A percentile compares a stretch with the other conserved stretches of the same genome.
These are phyloP conservation scores for Erebia epiphron DNA, from an alignment of 2,888 invertebrate species.

Conservation along the genomic window DNA sequence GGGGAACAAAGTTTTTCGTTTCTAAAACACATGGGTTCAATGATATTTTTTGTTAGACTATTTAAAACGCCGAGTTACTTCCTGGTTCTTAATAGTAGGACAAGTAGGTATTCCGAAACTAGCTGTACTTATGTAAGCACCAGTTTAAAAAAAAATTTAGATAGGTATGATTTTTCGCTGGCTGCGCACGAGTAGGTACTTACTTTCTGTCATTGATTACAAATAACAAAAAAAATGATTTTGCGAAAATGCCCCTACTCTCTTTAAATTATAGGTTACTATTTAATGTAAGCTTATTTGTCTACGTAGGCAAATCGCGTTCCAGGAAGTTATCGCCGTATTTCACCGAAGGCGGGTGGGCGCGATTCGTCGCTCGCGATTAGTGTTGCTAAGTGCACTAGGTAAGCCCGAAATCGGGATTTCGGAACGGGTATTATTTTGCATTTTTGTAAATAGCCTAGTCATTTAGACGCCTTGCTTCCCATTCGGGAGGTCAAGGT, in stretches of 20 bases:
- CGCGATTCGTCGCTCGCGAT: slow-evolving; percentile 31
- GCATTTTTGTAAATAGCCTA: not conserved
- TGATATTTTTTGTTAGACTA: too few relatives aligned
- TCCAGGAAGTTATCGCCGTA: slow-evolving; percentile 36
- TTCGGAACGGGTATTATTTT: not conserved
- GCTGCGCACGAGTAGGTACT: not conserved
- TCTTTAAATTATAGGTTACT: slow-evolving; percentile 19
- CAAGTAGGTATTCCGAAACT: too few relatives aligned
- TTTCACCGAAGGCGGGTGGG: slow-evolving; percentile 36
- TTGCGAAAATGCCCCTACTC: not conserved
- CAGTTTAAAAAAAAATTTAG: too few relatives aligned
- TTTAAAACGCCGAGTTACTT: too few relatives aligned
- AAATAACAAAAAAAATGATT: not conserved
- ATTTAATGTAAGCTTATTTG: slow-evolving; percentile 10
- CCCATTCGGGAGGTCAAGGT: too few relatives aligned
- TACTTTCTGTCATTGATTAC: not conserved
- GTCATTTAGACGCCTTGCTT: too few relatives aligned
- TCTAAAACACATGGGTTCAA: too few relatives aligned
- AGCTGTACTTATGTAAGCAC: too few relatives aligned
- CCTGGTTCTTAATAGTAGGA: too few relatives aligned
- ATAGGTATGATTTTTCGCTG: not conserved
- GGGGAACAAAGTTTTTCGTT: too few relatives aligned
- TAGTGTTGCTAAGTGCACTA: slow-evolving; percentile 21
- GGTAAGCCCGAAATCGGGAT: not conserved
- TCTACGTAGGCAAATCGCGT: slow-evolving; percentile 32